Base-by-base conservation (phyloP, 2,888 invertebrate genomes). In the Dermolepida albohirtum region DNA sequence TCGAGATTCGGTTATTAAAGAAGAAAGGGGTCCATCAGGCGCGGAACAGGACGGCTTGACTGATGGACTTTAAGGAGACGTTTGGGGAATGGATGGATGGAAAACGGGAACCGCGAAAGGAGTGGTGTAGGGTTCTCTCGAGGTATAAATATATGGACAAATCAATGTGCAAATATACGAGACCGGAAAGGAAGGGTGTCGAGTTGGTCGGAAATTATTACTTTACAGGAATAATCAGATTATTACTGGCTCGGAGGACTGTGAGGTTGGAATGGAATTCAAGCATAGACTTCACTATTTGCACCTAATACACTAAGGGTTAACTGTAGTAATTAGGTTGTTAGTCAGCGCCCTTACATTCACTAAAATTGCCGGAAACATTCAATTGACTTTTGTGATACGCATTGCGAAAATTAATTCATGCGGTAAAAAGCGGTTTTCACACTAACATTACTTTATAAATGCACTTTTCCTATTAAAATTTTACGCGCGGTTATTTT, bases 211-310 rank as follows among this genome's bases (percentile, higher is more conserved):
- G 80, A 80, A 79, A 79, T 79, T 78, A 80, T 81, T 80, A 79
- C 78, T 80, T 78, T 78, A 77, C 73, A 73, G 77, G 78, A 78
- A 79, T 80, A 81, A 81, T 81, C 78, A 78, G 79, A 78, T 81
- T 80, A 81, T 78, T 77, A 78, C 74, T 78, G 77, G 78, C 78
- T 80, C 77, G 72, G 72, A 70, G 72, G 74, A 67, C 72, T 72
- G 69, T 72, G 69, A 72, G 70, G 73, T 69, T 68, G 66, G 69
- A 64, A 69, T 66, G 71, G 66, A 70, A 67, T 63, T 71, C 70
- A 66, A 72, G 72, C 73, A 71, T 74, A 71, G 70, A 67, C 69
- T 72, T 68, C 70, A 72, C 73, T 74, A 74, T 74, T 74, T 74
- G 68, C 75, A 73, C 74, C 73, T 75, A 73, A 72, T 74, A 71